Evolutionary conservation across 1,140 invertebrate genomes (phyloP).

Genomic region (Pectinophora gossypiella): DNA sequence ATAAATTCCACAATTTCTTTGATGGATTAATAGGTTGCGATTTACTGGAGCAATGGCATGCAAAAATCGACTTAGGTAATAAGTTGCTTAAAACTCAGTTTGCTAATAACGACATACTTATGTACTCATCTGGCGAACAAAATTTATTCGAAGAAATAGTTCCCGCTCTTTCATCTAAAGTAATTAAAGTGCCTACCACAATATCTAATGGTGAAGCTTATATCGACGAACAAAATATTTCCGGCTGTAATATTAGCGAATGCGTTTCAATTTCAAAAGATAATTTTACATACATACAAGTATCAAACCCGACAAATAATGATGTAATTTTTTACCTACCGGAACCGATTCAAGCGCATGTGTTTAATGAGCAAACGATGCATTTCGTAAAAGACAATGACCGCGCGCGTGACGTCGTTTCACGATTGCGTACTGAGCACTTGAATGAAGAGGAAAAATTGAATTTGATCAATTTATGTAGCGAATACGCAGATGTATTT

Average conservation of each 20-base stretch:
- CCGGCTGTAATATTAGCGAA: slow-evolving; percentile 1
- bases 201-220: not conserved
- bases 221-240: slow-evolving; percentile 3
- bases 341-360: slow-evolving; percentile 1
- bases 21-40: slow-evolving; percentile 10
- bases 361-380: slow-evolving; percentile 1
- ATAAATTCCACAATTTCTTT: slow-evolving; percentile 18
- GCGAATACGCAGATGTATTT: slow-evolving; percentile 7
- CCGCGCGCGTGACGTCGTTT: not conserved
- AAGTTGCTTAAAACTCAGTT: not conserved
- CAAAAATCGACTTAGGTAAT: slow-evolving; percentile 7
- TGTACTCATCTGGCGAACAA: not conserved
- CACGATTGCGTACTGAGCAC: slow-evolving; percentile 6
- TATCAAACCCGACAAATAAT: slow-evolving; percentile 3
- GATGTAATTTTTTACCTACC: slow-evolving; percentile 3
- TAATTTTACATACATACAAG: not conserved
- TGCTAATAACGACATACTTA: not conserved
- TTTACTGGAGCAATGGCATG: slow-evolving; percentile 6
- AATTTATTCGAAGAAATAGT: slow-evolving; percentile 4
- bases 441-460: slow-evolving; percentile 5
- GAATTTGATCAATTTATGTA: slow-evolving; percentile 4
- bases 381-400: not conserved
- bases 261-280: slow-evolving; percentile 3
- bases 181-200: not conserved
- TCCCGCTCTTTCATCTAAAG: not conserved